Evolutionary conservation across 2,888 invertebrate species (phyloP).

Genomic region (Dione juno): DNA sequence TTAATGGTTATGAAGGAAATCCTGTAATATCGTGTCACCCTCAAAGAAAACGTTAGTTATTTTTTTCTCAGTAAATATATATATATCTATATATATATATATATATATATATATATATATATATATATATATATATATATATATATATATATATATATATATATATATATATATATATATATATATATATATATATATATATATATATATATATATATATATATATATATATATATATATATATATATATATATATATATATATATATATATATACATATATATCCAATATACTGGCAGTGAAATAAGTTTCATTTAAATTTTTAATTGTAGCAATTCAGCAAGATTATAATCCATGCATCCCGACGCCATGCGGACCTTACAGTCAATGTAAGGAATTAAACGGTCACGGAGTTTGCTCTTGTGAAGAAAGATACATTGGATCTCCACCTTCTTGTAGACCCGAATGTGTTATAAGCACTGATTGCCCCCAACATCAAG

Average conservation of each 20-base stretch:
- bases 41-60: slow-evolving; percentile 72
- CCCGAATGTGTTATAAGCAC: slow-evolving; percentile 91
- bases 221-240: too few relatives aligned
- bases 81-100: too few relatives aligned
- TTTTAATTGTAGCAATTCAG: slow-evolving; percentile 64
- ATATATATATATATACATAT: too few relatives aligned
- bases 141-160: too few relatives aligned
- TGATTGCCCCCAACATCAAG: slow-evolving; percentile 89
- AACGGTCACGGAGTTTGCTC: slow-evolving; percentile 91
- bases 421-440: slow-evolving; percentile 88
- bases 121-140: too few relatives aligned
- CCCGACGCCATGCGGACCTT: slow-evolving; percentile 91
- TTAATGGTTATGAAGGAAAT: slow-evolving; percentile 90
- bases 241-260: too few relatives aligned
- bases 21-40: slow-evolving; percentile 85
- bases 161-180: too few relatives aligned
- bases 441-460: slow-evolving; percentile 89
- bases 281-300: not conserved
- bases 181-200: too few relatives aligned
- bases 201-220: too few relatives aligned
- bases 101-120: too few relatives aligned
- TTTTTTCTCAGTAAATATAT: too few relatives aligned
- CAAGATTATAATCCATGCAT: slow-evolving; percentile 85
- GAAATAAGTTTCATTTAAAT: slow-evolving; percentile 15
- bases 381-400: slow-evolving; percentile 88